phyloP scores from a whole-genome alignment of 2,797 vertebrate species.

The Cichlasoma orientale region DNA sequence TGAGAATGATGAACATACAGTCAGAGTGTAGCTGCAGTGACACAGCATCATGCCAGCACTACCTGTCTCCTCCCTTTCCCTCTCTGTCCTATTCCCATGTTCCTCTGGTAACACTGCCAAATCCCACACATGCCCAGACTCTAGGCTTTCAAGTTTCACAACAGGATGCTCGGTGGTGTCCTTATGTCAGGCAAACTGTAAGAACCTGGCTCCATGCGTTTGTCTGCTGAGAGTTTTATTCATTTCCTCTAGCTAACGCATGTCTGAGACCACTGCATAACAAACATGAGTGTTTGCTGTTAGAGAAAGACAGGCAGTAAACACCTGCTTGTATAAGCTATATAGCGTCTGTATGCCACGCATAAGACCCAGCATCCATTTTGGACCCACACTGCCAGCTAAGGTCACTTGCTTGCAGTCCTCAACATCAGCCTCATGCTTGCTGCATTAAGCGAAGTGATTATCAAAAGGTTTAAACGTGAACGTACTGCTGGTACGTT shows the following conservation, averaged over 20 bases:
- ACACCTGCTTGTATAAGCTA: neutral
- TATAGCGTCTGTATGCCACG: neutral
- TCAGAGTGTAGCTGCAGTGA: slow-evolving; percentile 16
- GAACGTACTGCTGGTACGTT: no score
- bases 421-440: slow-evolving; percentile 21
- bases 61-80: slow-evolving; percentile 7
- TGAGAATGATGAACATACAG: neutral
- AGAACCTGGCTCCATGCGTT: slow-evolving; percentile 20
- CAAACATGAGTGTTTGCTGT: neutral
- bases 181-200: slow-evolving; percentile 39
- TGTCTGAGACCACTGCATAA: neutral
- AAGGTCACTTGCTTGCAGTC: slow-evolving; percentile 55
- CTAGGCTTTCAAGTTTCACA: slow-evolving; percentile 33
- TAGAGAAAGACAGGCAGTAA: neutral
- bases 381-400: slow-evolving; percentile 35
- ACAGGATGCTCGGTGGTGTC: slow-evolving; percentile 37
- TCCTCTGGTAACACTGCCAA: slow-evolving; percentile 38
- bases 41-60: slow-evolving; percentile 35
- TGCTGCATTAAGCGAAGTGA: slow-evolving; percentile 7
- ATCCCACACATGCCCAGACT: slow-evolving; percentile 43
- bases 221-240: slow-evolving; percentile 5
- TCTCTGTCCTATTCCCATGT: neutral
- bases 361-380: slow-evolving; percentile 51
- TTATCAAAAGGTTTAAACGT: neutral
- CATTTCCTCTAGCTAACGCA: neutral